phyloP scores from a whole-genome alignment of 92 coral and sea anemone species.

The Plumapathes pennacea region DNA sequence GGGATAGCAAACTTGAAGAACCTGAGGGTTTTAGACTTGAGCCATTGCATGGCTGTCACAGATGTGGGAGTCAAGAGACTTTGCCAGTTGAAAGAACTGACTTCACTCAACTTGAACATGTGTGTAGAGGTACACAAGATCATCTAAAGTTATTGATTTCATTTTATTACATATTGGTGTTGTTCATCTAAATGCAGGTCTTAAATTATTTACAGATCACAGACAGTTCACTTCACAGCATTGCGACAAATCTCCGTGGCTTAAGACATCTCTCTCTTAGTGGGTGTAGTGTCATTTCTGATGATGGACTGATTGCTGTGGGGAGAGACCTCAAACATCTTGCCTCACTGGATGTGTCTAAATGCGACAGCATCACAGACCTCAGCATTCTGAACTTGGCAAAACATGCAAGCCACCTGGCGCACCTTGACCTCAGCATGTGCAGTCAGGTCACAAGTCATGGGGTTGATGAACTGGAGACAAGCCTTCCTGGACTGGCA shows the following conservation, averaged over 20 bases:
- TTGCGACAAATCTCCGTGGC: constrained; percentile 47
- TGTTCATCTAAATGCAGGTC: too few species aligned
- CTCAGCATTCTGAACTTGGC: constrained; percentile 51
- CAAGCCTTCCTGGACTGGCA: constrained; percentile 62
- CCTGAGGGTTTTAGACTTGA: constrained; percentile 62
- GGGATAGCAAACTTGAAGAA: constrained; percentile 49
- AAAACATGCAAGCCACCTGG: constrained; percentile 43
- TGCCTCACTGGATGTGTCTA: constrained; percentile 59
- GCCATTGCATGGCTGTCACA: constrained; percentile 80
- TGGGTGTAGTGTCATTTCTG: constrained; percentile 68
- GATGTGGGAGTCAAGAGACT: constrained; percentile 65
- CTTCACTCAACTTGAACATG: constrained; percentile 74
- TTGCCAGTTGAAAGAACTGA: constrained; percentile 46
- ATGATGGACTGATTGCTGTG: constrained; percentile 53
- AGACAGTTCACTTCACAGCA: constrained; percentile 48
- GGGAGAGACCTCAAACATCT: constrained; percentile 62
- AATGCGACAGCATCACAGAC: constrained; percentile 79
- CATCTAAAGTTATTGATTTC: neutral
- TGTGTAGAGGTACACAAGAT: constrained; percentile 64
- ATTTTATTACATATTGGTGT: neutral
- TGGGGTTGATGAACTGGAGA: constrained; percentile 63
- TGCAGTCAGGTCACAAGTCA: constrained; percentile 72
- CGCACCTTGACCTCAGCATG: constrained; percentile 83
- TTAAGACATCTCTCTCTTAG: constrained; percentile 57
- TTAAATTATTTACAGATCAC: constrained; percentile 72